Evolutionary conservation across 2,888 invertebrate species (phyloP), one percentile per base, ranked within the genome.

Genomic region (Drosophila buzzatii): DNA sequence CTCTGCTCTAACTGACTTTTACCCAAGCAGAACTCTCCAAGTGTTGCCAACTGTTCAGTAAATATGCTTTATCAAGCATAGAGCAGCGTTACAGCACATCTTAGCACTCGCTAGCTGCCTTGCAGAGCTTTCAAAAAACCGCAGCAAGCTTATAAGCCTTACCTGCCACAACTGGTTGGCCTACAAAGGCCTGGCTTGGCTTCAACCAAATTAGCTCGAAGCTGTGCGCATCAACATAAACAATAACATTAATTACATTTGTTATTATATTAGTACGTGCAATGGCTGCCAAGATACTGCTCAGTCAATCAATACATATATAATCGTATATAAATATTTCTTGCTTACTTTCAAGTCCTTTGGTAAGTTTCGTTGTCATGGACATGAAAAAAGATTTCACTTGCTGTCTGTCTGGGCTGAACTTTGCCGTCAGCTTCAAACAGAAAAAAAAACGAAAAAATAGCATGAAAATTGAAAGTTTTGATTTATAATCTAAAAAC

Each of bases 401-500:
- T 69, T 31, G 55, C 53, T 51, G 74, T 75, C 81, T 76, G 71
- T 73, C 81, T 76, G 64, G 68, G 23, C 75, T 35, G 68, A 85
- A 85, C 62, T 85, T 85, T 76, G 76, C 74, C 73, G 78, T 78
- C 80, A 79, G 74, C 66, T 63, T 45, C 12, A 39, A 69, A 51
- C 10, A 31, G 1, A 18, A 31, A 56, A 9, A 9, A 27, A 47
- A 49, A 70, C 65, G 61, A 37, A 61, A 52, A 49, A 67, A 64
- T 63, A 33, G 49, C 51, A 55, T 60, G 79, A 90, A 86, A 90
- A 86, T 90, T 86, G 90, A 86, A 86, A 90, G 89, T 86, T 86
- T 86, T 86, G 86, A 90, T 87, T 90, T 87, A 89, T 90, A 89
- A 90, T 86, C 86, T 79, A 55, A 69, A 82, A 87, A 81, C 68